Evolutionary conservation across 2,113 vertebrate genomes (phyloP), one percentile per base, ranked within the genome.

Genomic region (Zosterops pallidus): DNA sequence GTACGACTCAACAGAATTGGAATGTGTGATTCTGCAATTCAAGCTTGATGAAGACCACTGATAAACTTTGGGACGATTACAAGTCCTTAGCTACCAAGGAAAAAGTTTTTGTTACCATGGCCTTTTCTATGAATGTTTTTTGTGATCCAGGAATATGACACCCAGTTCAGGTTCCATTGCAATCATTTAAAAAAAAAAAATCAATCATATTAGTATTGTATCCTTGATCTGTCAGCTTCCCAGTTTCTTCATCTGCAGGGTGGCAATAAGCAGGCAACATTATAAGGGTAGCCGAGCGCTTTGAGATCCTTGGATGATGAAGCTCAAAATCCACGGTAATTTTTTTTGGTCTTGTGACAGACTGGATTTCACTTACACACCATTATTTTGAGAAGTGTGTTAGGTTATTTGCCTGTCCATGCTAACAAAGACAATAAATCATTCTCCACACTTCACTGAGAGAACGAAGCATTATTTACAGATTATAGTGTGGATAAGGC

Each of bases 361-460:
- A n/a, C 50, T 70, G 52, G 64, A 67, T 95, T 86, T 92, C 82
- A 83, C 79, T 94, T 85, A 49, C 75, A 86, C 29, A 14, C 47
- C 50, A 33, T 70, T 67, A 77, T 65, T 91, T 67, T 80, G 50
- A 83, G 71, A 70, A 90, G 71, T 29, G 50, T 72, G 41, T 53
- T 72, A 37, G 20, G 31, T 74, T 87, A 80, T 91, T 93, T 93
- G 67, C 59, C 78, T 80, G 68, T 83, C 84, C 75, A 68, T 9
- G 8, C 46, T 93, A 81, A 88, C 85, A 75, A 71, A 31, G 62
- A 63, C 42, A 59, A 70, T 86, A 87, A 94, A 92, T 97, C 64
- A 46, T 15, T 68, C 65, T 70, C 64, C 68, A 60, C 47, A 56
- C 72, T 83, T 94, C 52, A n/a, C 47, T 49, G 31, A 13, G 53